Evolutionary conservation across 2,888 invertebrate genomes (phyloP).

Genomic region (Philonicus albiceps): DNA sequence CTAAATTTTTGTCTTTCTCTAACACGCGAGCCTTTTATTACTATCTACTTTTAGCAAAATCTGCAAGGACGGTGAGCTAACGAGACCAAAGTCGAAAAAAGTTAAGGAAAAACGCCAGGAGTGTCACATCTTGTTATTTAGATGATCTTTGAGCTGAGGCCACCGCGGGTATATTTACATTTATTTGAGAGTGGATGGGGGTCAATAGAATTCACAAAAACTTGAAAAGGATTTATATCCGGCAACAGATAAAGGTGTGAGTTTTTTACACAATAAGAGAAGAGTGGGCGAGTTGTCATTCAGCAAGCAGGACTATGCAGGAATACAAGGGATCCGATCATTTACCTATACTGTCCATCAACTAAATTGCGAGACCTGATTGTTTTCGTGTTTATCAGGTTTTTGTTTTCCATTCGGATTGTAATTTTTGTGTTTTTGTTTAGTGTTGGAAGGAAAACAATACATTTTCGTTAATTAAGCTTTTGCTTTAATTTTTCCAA

Average conservation of each 20-base stretch:
- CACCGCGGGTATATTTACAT: not conserved
- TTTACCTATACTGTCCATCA: slow-evolving; percentile 54
- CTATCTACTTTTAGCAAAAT: too few relatives aligned
- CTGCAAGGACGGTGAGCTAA: too few relatives aligned
- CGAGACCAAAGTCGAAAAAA: too few relatives aligned
- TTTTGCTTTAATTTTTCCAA: not conserved
- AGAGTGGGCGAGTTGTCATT: not conserved
- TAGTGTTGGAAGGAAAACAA: not conserved
- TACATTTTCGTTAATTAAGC: slow-evolving; percentile 1
- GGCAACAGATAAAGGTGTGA: not conserved
- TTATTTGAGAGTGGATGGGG: not conserved
- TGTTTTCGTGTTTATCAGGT: not conserved
- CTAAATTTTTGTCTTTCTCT: too few relatives aligned
- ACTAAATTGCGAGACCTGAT: slow-evolving; percentile 52
- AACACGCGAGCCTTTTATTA: too few relatives aligned
- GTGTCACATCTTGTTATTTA: too few relatives aligned
- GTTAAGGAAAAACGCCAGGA: too few relatives aligned
- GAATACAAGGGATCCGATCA: not conserved
- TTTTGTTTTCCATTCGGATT: not conserved
- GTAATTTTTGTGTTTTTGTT: not conserved
- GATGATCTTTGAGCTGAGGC: too few relatives aligned
- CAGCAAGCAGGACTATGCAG: not conserved
- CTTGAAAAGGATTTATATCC: not conserved
- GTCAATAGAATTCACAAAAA: not conserved
- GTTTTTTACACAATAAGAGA: not conserved